Evolutionary conservation across 2,888 invertebrate species (phyloP).

Genomic region (Lamellibrachia satsuma): DNA sequence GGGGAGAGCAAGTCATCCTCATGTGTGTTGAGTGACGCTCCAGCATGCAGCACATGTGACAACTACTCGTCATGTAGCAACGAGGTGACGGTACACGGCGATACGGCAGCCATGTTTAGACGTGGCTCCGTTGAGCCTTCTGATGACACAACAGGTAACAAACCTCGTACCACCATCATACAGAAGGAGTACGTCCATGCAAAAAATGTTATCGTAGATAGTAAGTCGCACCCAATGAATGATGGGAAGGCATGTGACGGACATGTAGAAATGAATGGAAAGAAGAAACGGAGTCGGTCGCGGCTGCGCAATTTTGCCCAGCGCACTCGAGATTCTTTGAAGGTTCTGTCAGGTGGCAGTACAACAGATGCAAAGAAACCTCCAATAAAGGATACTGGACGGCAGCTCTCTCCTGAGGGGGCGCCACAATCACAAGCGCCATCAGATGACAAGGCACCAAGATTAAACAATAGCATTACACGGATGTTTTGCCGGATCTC

Average conservation of each 20-base stretch:
- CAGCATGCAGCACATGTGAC: background rate
- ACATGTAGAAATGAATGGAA: background rate
- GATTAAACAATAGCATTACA: background rate
- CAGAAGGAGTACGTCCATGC: background rate
- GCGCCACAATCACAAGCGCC: background rate
- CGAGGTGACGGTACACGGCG: no score
- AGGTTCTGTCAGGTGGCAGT: background rate
- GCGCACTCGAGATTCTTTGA: background rate
- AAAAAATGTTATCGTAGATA: background rate
- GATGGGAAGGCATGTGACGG: background rate
- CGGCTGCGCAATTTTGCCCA: background rate
- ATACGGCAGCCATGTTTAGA: background rate
- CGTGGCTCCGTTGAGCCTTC: background rate
- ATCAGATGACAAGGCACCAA: background rate
- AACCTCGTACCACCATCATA: background rate
- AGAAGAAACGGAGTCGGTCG: background rate
- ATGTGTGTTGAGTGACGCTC: background rate
- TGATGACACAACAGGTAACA: background rate
- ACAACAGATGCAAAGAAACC: background rate
- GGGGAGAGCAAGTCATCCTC: background rate
- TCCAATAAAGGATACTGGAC: background rate
- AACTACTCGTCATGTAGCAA: background rate
- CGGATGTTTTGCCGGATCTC: background rate
- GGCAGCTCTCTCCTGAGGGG: background rate
- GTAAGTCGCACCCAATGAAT: background rate